Conservation (phyloP, 2,797 vertebrate species). For the Peromyscus nudipes region DNA sequence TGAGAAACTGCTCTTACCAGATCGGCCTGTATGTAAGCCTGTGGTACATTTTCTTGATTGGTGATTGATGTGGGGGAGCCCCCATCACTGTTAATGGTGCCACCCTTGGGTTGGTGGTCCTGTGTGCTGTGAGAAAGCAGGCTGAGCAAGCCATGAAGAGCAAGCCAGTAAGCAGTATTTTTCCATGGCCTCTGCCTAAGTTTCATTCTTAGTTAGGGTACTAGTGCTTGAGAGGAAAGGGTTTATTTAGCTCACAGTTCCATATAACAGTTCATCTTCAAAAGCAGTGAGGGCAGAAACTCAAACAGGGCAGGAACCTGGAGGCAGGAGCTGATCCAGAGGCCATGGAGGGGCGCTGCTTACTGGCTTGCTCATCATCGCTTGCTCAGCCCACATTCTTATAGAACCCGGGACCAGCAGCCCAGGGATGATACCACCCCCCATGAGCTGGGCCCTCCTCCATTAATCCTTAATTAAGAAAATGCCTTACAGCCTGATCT, state of each 20-base stretch:
- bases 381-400: not conserved
- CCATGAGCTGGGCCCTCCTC: not conserved
- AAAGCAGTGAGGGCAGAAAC: not conserved
- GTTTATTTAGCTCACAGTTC: not conserved
- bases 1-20: not conserved
- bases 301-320: not conserved
- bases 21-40: not conserved
- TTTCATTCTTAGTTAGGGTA: not conserved
- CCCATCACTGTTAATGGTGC: not conserved
- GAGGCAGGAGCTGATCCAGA: not conserved
- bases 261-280: not conserved
- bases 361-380: not conserved
- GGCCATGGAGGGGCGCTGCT: not conserved
- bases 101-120: not conserved
- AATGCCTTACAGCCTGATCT: not conserved
- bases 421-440: not conserved
- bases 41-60: not conserved
- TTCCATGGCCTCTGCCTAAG: not conserved
- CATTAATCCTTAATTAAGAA: not conserved
- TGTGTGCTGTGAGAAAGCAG: not conserved
- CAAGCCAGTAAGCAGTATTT: not conserved
- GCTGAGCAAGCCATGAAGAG: not conserved
- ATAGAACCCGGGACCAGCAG: not conserved
- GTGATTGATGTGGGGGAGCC: not conserved
- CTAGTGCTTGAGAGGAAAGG: not conserved